Percentiles rank a stretch among this genome's conserved stretches.
Conservation (phyloP, 2,113 vertebrate species). For the Laterallus jamaicensis region DNA sequence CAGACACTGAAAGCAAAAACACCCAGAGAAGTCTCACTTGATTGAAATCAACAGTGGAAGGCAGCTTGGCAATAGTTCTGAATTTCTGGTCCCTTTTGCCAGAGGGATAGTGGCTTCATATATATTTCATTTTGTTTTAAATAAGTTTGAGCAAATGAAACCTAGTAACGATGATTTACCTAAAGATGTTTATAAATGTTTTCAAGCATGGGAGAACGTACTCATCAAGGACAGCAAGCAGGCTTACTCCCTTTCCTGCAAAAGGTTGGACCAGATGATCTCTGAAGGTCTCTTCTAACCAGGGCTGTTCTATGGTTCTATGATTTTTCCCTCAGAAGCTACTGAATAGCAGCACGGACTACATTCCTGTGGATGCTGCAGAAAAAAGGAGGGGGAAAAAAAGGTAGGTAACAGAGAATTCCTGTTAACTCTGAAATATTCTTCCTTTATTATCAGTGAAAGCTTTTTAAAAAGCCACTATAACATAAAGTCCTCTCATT, state of each 20-base stretch:
- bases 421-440: slow-evolving; percentile 30
- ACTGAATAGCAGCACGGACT: neutral
- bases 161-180: neutral
- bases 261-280: neutral
- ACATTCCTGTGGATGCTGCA: neutral
- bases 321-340: neutral
- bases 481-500: slow-evolving; percentile 17
- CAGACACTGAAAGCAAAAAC: neutral
- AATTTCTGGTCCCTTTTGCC: neutral
- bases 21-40: neutral
- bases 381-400: neutral
- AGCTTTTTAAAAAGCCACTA: neutral
- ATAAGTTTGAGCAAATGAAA: neutral
- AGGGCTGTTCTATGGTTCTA: neutral
- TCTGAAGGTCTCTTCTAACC: neutral
- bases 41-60: neutral
- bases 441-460: neutral
- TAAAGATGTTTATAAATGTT: neutral
- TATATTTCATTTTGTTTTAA: neutral
- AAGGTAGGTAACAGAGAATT: neutral
- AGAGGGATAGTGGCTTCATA: neutral
- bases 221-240: neutral
- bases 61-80: neutral
- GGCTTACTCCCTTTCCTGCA: neutral
- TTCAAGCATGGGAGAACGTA: neutral